Evolutionary conservation across 2,797 vertebrate genomes (phyloP).

Genomic region (Chelon labrosus): DNA sequence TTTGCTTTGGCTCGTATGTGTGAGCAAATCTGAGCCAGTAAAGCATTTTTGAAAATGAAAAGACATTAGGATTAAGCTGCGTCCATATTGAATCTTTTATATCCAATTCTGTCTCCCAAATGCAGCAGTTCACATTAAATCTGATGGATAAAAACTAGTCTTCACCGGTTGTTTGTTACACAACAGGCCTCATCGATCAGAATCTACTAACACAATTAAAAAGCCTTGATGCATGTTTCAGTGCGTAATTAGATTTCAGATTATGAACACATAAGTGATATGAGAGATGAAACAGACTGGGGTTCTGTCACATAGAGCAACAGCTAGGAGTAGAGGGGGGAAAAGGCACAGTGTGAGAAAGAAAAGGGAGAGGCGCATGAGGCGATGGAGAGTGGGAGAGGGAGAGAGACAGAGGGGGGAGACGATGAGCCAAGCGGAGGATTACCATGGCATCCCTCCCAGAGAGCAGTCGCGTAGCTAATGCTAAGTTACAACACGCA

Average conservation of each 20-base stretch:
- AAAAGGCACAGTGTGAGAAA: slow-evolving; percentile 32
- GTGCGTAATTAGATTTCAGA: slow-evolving; percentile 6
- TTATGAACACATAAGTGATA: background rate
- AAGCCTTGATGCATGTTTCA: slow-evolving; percentile 19
- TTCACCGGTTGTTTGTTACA: slow-evolving; percentile 1
- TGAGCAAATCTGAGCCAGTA: slow-evolving; percentile 21
- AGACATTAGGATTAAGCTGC: slow-evolving; percentile 31
- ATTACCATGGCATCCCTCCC: slow-evolving; percentile 80
- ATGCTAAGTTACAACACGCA: slow-evolving; percentile 67
- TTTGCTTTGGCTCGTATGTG: background rate
- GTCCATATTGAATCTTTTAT: slow-evolving; percentile 39
- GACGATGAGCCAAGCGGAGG: slow-evolving; percentile 65
- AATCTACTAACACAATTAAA: background rate
- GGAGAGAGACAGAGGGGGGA: slow-evolving; percentile 33
- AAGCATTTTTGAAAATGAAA: slow-evolving; percentile 33
- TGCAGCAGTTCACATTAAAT: slow-evolving; percentile 19
- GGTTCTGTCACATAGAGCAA: slow-evolving; percentile 23
- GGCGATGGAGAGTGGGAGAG: slow-evolving; percentile 28
- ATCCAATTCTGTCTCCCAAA: slow-evolving; percentile 37
- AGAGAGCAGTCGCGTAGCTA: slow-evolving; percentile 69
- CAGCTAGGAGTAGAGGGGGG: slow-evolving; percentile 1
- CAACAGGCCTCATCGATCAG: slow-evolving; percentile 10
- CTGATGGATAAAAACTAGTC: background rate
- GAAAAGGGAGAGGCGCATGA: slow-evolving; percentile 36
- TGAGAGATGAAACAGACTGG: slow-evolving; percentile 20